phyloP scores from a whole-genome alignment of 2,888 invertebrate genomes.

The Nemotelus nigrinus region DNA sequence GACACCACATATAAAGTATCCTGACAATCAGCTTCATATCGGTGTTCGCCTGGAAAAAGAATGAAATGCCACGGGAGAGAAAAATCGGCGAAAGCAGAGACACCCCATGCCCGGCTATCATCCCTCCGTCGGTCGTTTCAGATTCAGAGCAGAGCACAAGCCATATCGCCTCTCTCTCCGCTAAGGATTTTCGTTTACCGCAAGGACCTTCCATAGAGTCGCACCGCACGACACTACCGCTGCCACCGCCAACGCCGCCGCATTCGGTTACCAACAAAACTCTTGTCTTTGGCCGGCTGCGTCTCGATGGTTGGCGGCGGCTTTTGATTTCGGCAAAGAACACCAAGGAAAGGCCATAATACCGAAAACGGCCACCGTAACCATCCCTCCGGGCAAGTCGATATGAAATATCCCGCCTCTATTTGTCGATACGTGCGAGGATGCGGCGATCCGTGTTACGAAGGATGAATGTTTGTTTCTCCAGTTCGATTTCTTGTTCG shows the following conservation, averaged over 20 bases:
- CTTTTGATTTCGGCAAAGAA: conserved; percentile 25
- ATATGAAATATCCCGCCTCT: conserved; percentile 44
- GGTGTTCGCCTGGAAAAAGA: conserved; percentile 24
- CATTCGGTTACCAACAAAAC: conserved; percentile 46
- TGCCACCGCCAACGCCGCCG: conserved; percentile 48
- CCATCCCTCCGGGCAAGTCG: conserved; percentile 4
- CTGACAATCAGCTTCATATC: conserved; percentile 16
- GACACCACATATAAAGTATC: conserved; percentile 30
- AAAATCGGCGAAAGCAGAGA: conserved; percentile 19
- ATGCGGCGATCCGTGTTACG: background rate
- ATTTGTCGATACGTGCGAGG: conserved; percentile 24
- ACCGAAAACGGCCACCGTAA: conserved; percentile 2
- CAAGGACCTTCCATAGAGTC: conserved; percentile 27
- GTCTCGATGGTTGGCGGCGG: conserved; percentile 32
- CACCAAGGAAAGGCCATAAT: conserved; percentile 29
- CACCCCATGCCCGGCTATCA: background rate
- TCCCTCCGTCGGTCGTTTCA: background rate
- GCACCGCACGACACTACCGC: conserved; percentile 44
- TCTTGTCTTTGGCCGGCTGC: conserved; percentile 37
- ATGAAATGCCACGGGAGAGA: conserved; percentile 29
- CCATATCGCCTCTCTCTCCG: conserved; percentile 7
- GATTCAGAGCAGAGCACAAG: conserved; percentile 5
- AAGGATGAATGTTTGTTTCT: background rate
- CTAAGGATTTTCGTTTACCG: conserved; percentile 12
- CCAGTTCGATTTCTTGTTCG: background rate